Evolutionary conservation across 2,113 vertebrate species (phyloP), one percentile per base, ranked within the genome.

Genomic region (Zosterops borbonicus): DNA sequence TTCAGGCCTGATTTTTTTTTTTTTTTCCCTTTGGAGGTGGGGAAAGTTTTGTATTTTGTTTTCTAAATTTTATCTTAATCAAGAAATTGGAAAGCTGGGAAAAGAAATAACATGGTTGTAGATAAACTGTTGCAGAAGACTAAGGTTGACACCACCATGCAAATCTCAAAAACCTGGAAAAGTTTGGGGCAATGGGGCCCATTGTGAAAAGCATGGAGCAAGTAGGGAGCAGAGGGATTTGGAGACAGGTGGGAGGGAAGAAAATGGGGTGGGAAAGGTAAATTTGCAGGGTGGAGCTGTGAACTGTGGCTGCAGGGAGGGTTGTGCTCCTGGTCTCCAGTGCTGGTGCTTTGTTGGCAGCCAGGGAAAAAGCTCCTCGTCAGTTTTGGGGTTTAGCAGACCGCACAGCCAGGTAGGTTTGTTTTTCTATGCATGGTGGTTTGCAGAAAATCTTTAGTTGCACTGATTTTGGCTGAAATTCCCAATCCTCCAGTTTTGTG

Each of bases 371-470:
- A 23, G 8, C 12, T 90, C 12, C 14, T 75, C 1, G 0, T 24
- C 2, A 14, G 0, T 19, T 41, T 28, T 49, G 19, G 25, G 27
- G 5, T 42, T 75, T 37, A 46, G 28, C 9, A 29, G 31, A 24
- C 3, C 11, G 8, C 1, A 0, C 0, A 0, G 21, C 3, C 53
- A 79, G 76, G 88, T 90, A 82, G 11, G 69, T 76, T 41, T 39
- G 28, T 33, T 11, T 19, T 89, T 20, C 4, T 49, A 1, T 0
- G 0, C 53, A 4, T 2, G 2, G 15, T 18, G 15, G 19, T 79
- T 78, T 60, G 7, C 19, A 35, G n/a, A n/a, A 41, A 20, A 31
- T 53, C 4, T 87, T 74, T 15, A 42, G 4, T 53, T 46, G 17
- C 2, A 4, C 14, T 56, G 22, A 25, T n/a, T 56, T 87, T 77